Evolutionary conservation across 2,113 vertebrate genomes (phyloP).

Genomic region (Anguilla rostrata): DNA sequence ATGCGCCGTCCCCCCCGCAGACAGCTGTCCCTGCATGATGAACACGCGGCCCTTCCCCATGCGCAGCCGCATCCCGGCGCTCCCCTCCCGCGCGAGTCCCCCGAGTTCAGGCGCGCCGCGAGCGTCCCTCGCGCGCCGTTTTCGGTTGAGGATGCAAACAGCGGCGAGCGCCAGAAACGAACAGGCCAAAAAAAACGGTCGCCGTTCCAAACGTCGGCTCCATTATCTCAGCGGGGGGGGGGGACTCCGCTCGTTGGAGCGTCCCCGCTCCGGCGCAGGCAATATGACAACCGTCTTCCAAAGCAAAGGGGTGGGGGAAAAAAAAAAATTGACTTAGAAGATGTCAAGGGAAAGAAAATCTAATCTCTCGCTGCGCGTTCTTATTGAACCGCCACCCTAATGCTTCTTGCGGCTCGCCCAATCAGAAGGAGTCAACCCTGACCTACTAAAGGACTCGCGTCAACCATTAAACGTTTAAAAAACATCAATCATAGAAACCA

Average conservation of each 20-base stretch:
- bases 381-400: slow-evolving; percentile 72
- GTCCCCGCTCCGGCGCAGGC: slow-evolving; percentile 69
- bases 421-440: slow-evolving; percentile 77
- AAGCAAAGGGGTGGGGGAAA: slow-evolving; percentile 37
- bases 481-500: slow-evolving; percentile 92
- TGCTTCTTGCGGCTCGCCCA: slow-evolving; percentile 66
- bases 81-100: slow-evolving; percentile 63
- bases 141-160: slow-evolving; percentile 75
- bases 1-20: slow-evolving; percentile 55
- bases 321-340: slow-evolving; percentile 50
- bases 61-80: slow-evolving; percentile 53
- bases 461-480: slow-evolving; percentile 80
- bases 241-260: slow-evolving; percentile 72
- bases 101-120: slow-evolving; percentile 54
- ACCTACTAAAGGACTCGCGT: slow-evolving; percentile 78
- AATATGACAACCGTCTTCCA: slow-evolving; percentile 72
- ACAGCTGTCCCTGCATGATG: slow-evolving; percentile 74
- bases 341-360: slow-evolving; percentile 54
- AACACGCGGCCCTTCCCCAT: slow-evolving; percentile 74
- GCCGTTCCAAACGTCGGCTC: slow-evolving; percentile 68
- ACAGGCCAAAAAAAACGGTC: slow-evolving; percentile 64
- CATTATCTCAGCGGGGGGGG: slow-evolving; percentile 78
- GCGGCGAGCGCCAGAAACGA: slow-evolving; percentile 70
- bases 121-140: slow-evolving; percentile 47
- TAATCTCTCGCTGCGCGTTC: slow-evolving; percentile 69